Conservation (phyloP, 1,140 invertebrate species). For the Drosophila elegans region DNA sequence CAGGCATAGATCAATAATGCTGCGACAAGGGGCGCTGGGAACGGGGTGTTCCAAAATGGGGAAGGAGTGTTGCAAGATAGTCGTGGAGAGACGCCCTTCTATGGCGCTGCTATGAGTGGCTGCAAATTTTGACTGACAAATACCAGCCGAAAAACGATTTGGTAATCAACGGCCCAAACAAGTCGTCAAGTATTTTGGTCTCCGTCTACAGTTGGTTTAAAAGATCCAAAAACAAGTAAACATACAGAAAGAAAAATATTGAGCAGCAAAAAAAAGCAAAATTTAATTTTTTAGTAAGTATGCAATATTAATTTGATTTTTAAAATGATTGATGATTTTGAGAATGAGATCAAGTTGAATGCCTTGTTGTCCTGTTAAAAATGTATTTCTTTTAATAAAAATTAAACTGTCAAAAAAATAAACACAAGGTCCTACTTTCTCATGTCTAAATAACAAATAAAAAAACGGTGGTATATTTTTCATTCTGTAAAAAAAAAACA, state of each 20-base stretch:
- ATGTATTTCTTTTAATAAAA: too few relatives aligned
- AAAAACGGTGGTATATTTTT: too few relatives aligned
- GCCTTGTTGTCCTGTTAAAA: too few relatives aligned
- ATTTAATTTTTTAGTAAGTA: too few relatives aligned
- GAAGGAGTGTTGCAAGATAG: constrained; percentile 17
- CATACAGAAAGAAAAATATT: neutral
- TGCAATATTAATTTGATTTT: too few relatives aligned
- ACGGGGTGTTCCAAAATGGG: neutral
- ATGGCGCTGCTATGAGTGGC: constrained; percentile 21
- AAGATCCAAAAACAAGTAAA: constrained; percentile 4
- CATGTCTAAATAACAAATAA: too few relatives aligned
- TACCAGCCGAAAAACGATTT: constrained; percentile 65
- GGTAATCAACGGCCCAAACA: constrained; percentile 60
- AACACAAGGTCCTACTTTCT: too few relatives aligned
- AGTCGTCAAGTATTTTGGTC: constrained; percentile 41
- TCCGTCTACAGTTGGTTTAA: constrained; percentile 11
- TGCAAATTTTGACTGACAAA: constrained; percentile 68
- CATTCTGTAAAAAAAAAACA: constrained; percentile 4
- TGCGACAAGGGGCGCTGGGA: constrained; percentile 43
- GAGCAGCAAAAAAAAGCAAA: neutral
- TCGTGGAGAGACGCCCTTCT: constrained; percentile 64
- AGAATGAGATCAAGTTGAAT: too few relatives aligned
- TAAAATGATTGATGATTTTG: too few relatives aligned
- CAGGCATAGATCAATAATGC: constrained; percentile 75
- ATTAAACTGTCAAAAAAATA: too few relatives aligned